Conservation (phyloP, 2,888 invertebrate species). For the Ptychoptera albimana region DNA sequence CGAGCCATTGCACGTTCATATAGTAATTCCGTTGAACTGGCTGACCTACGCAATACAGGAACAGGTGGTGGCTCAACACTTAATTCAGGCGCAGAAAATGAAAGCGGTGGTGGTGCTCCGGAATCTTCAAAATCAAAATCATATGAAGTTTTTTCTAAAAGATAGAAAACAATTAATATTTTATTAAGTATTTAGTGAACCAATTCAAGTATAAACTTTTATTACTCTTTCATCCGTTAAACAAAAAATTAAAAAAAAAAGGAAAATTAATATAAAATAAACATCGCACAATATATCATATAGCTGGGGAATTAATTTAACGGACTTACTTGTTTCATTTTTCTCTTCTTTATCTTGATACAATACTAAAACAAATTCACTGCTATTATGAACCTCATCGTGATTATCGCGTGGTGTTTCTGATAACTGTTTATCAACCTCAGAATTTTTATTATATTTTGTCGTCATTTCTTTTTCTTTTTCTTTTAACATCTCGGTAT, state of each 20-base stretch:
- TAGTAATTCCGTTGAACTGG: slow-evolving; percentile 67
- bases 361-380: slow-evolving; percentile 68
- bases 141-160: slow-evolving; percentile 37
- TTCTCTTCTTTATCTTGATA: slow-evolving; percentile 38
- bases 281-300: not conserved
- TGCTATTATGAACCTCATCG: slow-evolving; percentile 44
- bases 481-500: slow-evolving; percentile 17
- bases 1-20: slow-evolving; percentile 71
- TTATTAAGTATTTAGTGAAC: not conserved
- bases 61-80: slow-evolving; percentile 43
- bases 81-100: slow-evolving; percentile 67
- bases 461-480: slow-evolving; percentile 18
- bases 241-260: too few species aligned
- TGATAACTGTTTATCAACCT: too few species aligned
- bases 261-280: too few species aligned
- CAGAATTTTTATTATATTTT: not conserved
- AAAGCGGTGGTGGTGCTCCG: slow-evolving; percentile 60
- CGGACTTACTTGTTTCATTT: slow-evolving; percentile 32
- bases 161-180: not conserved
- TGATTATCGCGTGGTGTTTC: slow-evolving; percentile 15
- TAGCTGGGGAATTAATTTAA: not conserved
- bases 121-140: slow-evolving; percentile 49
- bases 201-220: too few species aligned
- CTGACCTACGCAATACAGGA: slow-evolving; percentile 47
- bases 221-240: too few species aligned